Evolutionary conservation across 2,113 vertebrate genomes (phyloP).

Genomic region (Brachypteracias leptosomus): DNA sequence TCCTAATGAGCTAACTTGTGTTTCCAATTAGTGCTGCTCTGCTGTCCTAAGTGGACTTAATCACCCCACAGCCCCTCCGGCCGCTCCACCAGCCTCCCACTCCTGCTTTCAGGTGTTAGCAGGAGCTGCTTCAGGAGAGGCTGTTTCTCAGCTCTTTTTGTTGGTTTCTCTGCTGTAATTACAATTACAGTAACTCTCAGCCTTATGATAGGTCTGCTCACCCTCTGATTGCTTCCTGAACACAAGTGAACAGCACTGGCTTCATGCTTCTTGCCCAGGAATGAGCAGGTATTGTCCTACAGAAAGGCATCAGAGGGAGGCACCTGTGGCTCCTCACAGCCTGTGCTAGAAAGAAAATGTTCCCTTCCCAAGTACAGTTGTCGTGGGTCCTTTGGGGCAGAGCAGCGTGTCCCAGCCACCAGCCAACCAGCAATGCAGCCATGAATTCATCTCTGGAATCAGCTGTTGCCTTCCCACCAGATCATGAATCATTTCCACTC

Average conservation of each 20-base stretch:
- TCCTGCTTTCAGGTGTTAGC: neutral
- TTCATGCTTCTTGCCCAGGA: neutral
- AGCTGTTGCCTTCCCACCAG: neutral
- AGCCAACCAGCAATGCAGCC: fast-evolving
- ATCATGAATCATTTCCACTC: neutral
- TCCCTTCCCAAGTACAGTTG: neutral
- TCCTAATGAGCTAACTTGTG: neutral
- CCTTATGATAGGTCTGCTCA: neutral
- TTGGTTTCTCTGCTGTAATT: neutral
- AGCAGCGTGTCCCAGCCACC: neutral
- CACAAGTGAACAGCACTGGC: neutral
- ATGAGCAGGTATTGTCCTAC: neutral
- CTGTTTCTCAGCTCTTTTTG: neutral
- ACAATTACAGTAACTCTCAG: neutral
- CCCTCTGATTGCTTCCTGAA: neutral
- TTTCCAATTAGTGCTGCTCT: neutral
- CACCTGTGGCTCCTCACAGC: neutral
- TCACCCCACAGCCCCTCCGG: neutral
- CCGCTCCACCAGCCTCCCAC: neutral
- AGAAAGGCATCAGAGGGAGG: neutral
- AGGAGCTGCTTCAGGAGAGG: neutral
- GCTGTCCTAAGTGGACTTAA: neutral
- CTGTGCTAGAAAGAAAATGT: neutral
- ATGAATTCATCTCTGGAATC: neutral
- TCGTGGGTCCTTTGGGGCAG: fast-evolving